These are phyloP conservation scores for Conus ventricosus DNA, from an alignment of 1,140 invertebrate species.

Conservation along the genomic window DNA sequence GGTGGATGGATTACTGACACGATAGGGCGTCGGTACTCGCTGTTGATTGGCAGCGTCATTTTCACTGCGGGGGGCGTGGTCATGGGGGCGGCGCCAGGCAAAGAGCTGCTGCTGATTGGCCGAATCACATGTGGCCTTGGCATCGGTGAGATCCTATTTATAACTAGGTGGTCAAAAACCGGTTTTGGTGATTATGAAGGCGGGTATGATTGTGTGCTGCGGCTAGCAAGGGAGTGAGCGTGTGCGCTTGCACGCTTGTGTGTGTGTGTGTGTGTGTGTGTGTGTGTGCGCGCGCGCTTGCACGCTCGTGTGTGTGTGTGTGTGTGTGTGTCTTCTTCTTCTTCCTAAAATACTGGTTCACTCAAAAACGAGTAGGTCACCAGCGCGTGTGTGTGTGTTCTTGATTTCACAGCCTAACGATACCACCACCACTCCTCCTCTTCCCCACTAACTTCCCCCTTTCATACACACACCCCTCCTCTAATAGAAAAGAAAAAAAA, in stretches of 20 bases:
- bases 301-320: too few relatives aligned
- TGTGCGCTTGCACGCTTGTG: constrained; percentile 26
- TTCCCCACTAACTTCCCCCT: too few relatives aligned
- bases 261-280: constrained; percentile 25
- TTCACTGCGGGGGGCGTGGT: constrained; percentile 52
- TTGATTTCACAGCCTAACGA: too few relatives aligned
- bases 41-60: constrained; percentile 49
- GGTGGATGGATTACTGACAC: constrained; percentile 46
- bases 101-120: constrained; percentile 52
- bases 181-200: too few relatives aligned
- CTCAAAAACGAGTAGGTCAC: too few relatives aligned
- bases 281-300: too few relatives aligned
- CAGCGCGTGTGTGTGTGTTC: neutral
- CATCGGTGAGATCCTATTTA: constrained; percentile 45
- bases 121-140: constrained; percentile 54
- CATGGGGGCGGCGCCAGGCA: constrained; percentile 44
- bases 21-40: constrained; percentile 48
- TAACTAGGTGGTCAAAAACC: too few relatives aligned
- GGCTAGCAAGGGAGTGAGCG: neutral
- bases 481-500: too few relatives aligned
- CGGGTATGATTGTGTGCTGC: neutral
- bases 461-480: too few relatives aligned
- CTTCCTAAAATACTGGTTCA: too few relatives aligned
- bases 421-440: too few relatives aligned
- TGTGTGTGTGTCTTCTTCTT: too few relatives aligned